These are phyloP conservation scores for Melipona beecheii DNA, from an alignment of 2,888 invertebrate species.

Conservation along the genomic window DNA sequence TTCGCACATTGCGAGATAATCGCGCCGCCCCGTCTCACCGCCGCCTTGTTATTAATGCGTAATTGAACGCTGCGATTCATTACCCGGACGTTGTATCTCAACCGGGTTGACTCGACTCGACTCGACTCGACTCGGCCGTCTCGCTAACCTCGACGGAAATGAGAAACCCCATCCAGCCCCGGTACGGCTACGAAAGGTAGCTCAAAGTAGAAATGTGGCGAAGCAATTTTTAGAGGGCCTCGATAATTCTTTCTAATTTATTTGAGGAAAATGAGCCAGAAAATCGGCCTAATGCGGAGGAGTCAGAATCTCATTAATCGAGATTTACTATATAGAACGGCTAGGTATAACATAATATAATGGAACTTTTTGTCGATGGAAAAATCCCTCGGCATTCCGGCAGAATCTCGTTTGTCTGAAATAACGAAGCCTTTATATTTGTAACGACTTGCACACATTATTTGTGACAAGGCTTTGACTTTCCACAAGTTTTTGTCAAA, in stretches of 20 bases:
- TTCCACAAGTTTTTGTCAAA: not conserved
- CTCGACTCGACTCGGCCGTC: not conserved
- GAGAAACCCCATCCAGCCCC: not conserved
- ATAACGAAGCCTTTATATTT: slow-evolving; percentile 12
- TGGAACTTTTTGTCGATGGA: slow-evolving; percentile 24
- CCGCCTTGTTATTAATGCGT: slow-evolving; percentile 78
- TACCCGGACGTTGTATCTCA: slow-evolving; percentile 73
- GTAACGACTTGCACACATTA: too few species aligned
- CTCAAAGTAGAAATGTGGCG: not conserved
- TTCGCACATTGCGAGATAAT: slow-evolving; percentile 75
- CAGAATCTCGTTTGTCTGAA: slow-evolving; percentile 19
- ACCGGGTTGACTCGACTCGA: slow-evolving; percentile 16
- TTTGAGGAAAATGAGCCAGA: not conserved
- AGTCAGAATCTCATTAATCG: slow-evolving; percentile 21
- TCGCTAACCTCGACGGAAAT: not conserved
- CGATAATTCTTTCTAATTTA: not conserved
- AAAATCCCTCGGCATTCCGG: slow-evolving; percentile 19
- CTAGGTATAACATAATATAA: slow-evolving; percentile 16
- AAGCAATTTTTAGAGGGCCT: not conserved
- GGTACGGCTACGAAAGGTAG: not conserved
- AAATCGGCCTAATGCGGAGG: not conserved
- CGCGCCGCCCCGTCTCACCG: slow-evolving; percentile 63
- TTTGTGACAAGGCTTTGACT: too few species aligned
- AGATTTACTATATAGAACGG: not conserved
- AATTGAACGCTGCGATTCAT: slow-evolving; percentile 78